Base-by-base conservation (phyloP, 1,140 invertebrate species). In the Carposina sasakii region DNA sequence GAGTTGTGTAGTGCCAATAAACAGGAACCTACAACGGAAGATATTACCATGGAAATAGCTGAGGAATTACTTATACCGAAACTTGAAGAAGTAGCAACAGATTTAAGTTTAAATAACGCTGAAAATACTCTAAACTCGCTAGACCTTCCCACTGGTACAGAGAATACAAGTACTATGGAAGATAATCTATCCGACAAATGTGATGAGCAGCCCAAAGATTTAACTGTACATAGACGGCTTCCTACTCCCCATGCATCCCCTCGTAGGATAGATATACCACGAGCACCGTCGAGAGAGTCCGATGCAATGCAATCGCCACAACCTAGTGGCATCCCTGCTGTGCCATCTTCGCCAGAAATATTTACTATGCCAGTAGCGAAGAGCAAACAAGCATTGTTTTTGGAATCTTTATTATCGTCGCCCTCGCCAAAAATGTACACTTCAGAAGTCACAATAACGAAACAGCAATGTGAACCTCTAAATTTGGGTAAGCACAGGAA, bases 241-340 rank as follows among this genome's bases (percentile, higher is more conserved):
- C 78, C 81, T 8, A 85, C 81, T 19, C 77, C 78, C 48, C 70
- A 76, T 47, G 73, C 81, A 31, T 83, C 85, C 15, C 85, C 81
- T 44, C 60, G 75, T 39, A 59, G 81, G 42, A 71, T 64, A 44
- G 76, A 81, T 17, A 68, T 82, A 55, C 85, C 86, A 2, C 73
- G 88, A 26, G 87, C 88, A 26, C 81, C 85, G 2, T 90, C 89
- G 0, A 85, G 88, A 46, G 87, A 87, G 52, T 89, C 89, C 0
- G 88, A 90, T 47, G 87, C 90, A 10, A 87, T 89, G 67, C 88
- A 89, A 45, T 90, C 90, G 1, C 89, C 90, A 0, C 89, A 90
- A 48, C 89, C 90, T 0, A 90, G 88, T 54, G 89, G 89, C 1
- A 88, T 91, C 26, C 89, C 90, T 21, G 88, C 88, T 12, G 81